phyloP scores from a whole-genome alignment of 2,113 vertebrate species.

The Catharus fuscescens region DNA sequence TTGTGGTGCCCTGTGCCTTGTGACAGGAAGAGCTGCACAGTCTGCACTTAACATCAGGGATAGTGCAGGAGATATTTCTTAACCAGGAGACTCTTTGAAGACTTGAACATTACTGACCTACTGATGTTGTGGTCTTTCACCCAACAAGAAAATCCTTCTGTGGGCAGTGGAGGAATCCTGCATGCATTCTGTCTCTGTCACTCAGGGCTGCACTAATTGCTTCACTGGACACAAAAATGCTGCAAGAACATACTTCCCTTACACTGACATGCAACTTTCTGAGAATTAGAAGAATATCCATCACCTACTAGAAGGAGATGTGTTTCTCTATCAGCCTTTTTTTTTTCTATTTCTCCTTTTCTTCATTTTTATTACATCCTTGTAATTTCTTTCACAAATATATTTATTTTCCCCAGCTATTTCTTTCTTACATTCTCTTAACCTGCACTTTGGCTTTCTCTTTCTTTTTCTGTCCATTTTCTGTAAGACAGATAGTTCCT shows the following conservation, averaged over 20 bases:
- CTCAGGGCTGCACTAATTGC: neutral
- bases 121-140: neutral
- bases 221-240: neutral
- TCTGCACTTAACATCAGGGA: neutral
- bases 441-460: neutral
- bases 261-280: neutral
- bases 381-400: neutral
- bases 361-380: neutral
- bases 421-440: neutral
- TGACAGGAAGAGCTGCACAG: neutral
- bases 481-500: neutral
- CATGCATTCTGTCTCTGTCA: neutral
- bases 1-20: neutral
- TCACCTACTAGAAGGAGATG: neutral
- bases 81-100: neutral
- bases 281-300: neutral
- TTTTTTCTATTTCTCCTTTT: neutral
- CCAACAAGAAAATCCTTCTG: neutral
- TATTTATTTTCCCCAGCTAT: neutral
- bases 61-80: neutral
- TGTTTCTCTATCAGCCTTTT: neutral
- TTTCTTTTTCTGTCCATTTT: neutral
- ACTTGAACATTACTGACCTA: neutral
- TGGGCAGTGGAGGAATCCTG: neutral
- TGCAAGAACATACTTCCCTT: slow-evolving; percentile 11